Percentiles rank a stretch among this genome's conserved stretches.
phyloP scores from a whole-genome alignment of 2,888 invertebrate species.

The Scrobipalpa costella region DNA sequence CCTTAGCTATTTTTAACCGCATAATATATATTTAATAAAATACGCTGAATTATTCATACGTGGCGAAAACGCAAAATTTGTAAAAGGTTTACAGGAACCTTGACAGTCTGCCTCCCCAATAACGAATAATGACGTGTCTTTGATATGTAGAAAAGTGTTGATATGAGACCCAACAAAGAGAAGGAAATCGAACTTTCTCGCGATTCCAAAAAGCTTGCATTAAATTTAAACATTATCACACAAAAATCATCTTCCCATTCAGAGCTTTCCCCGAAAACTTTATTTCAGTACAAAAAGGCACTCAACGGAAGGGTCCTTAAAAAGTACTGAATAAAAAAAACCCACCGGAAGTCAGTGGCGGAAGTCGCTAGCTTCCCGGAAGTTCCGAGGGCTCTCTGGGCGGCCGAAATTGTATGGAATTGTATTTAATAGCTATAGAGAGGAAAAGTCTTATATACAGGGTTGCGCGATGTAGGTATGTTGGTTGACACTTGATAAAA shows the following conservation, averaged over 20 bases:
- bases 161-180: background rate
- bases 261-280: slow-evolving; percentile 45
- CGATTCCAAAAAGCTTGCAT: background rate
- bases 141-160: too few species aligned
- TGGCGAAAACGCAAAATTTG: too few species aligned
- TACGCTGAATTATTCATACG: too few species aligned
- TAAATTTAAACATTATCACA: slow-evolving; percentile 3
- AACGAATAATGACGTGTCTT: too few species aligned
- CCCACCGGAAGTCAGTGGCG: slow-evolving; percentile 68
- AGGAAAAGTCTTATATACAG: slow-evolving; percentile 31
- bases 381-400: slow-evolving; percentile 66
- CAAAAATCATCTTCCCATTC: slow-evolving; percentile 25
- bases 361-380: slow-evolving; percentile 77
- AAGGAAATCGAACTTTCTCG: background rate
- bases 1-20: too few species aligned
- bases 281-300: slow-evolving; percentile 63
- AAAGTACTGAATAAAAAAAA: slow-evolving; percentile 62
- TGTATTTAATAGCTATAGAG: slow-evolving; percentile 66
- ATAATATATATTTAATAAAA: too few species aligned
- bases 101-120: too few species aligned
- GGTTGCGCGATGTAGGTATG: background rate
- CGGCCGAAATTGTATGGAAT: slow-evolving; percentile 52
- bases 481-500: too few species aligned
- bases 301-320: slow-evolving; percentile 59
- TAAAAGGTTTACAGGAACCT: too few species aligned